These are phyloP conservation scores for Drosophila yooni DNA, from an alignment of 2,888 invertebrate genomes.

Conservation along the genomic window DNA sequence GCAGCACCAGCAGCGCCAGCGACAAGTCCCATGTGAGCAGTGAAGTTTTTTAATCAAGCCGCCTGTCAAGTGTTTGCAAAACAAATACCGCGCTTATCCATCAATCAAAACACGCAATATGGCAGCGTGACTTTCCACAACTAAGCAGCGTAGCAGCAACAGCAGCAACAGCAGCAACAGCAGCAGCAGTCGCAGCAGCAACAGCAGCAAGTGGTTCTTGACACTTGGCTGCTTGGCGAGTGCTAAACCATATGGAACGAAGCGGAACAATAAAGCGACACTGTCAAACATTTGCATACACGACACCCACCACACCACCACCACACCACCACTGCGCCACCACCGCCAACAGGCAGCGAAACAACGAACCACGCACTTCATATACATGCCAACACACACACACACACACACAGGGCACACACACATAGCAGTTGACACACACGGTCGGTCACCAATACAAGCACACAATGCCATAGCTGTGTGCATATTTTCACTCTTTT, in stretches of 20 bases:
- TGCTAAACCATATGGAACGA: conserved; percentile 73
- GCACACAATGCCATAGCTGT: background rate
- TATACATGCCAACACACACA: conserved; percentile 2
- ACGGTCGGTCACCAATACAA: conserved; percentile 4
- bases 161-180: conserved; percentile 47
- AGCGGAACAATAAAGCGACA: conserved; percentile 79
- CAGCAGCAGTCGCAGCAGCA: conserved; percentile 36
- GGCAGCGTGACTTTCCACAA: conserved; percentile 63
- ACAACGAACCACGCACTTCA: conserved; percentile 19
- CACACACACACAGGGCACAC: conserved; percentile 14
- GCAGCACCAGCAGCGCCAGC: conserved; percentile 5
- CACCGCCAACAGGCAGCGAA: conserved; percentile 12
- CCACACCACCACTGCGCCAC: background rate
- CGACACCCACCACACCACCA: conserved; percentile 49
- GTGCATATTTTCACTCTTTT: conserved; percentile 1
- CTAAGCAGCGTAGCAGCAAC: conserved; percentile 32
- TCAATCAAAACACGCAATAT: conserved; percentile 82
- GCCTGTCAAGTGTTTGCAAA: conserved; percentile 83
- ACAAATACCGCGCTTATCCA: conserved; percentile 81
- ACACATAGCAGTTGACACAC: background rate
- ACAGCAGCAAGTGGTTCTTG: conserved; percentile 70
- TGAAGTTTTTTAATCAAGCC: conserved; percentile 85
- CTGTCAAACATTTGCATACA: conserved; percentile 78
- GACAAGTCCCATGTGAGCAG: conserved; percentile 84
- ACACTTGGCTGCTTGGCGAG: conserved; percentile 46